These are phyloP conservation scores for Chunga burmeisteri DNA, from an alignment of 2,113 vertebrate species.

Conservation along the genomic window DNA sequence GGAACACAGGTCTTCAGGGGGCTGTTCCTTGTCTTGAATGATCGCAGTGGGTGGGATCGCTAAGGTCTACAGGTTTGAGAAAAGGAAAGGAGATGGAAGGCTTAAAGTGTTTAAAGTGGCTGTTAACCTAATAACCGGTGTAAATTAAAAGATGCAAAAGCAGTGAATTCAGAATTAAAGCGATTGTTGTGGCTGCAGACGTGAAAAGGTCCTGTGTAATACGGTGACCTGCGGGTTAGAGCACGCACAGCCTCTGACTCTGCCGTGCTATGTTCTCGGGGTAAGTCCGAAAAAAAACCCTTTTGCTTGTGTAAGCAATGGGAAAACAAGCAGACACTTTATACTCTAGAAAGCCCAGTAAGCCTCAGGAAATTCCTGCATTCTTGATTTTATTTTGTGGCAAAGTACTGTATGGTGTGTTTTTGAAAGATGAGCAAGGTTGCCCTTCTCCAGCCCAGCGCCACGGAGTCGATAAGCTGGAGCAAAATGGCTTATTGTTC, in stretches of 20 bases:
- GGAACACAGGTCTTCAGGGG: not conserved
- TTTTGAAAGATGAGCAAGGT: conserved; percentile 54
- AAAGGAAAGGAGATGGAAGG: not conserved
- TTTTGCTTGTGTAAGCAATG: conserved; percentile 26
- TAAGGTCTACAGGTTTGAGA: not conserved
- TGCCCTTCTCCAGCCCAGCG: conserved; percentile 10
- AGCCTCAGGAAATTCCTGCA: conserved; percentile 67
- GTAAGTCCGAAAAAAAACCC: not conserved
- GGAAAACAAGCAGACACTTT: conserved; percentile 43
- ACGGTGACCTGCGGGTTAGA: not conserved
- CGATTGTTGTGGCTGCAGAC: not conserved
- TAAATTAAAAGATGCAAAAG: not conserved
- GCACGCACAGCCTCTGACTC: not conserved
- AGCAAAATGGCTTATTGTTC: conserved; percentile 63
- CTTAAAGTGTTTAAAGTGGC: not conserved
- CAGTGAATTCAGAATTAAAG: not conserved
- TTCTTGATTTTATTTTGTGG: conserved; percentile 40
- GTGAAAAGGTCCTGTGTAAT: not conserved
- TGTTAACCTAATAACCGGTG: not conserved
- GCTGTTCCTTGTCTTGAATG: not conserved
- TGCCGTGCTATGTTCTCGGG: not conserved
- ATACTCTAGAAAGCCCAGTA: not conserved
- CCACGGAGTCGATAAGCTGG: not conserved
- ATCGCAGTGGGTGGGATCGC: not conserved
- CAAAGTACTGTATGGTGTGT: not conserved